Conservation (phyloP, 2,113 vertebrate genomes). For the Podarcis muralis region DNA sequence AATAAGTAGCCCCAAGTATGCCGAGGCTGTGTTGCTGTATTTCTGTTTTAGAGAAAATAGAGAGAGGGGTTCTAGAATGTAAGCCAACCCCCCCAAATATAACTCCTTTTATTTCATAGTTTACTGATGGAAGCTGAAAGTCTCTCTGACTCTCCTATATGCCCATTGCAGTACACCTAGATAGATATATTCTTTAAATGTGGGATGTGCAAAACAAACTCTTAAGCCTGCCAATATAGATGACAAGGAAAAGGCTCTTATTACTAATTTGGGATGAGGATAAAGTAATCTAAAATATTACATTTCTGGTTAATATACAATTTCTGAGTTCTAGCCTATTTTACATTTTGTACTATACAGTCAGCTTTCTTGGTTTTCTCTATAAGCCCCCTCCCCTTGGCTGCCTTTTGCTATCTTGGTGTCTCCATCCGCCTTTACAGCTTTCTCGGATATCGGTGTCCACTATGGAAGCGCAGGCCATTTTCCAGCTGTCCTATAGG, state of each 20-base stretch:
- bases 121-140: not conserved
- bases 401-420: not conserved
- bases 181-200: fast-evolving
- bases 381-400: not conserved
- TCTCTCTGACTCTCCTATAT: not conserved
- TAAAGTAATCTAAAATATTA: slow-evolving; percentile 44
- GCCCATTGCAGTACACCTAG: fast-evolving
- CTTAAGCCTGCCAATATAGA: not conserved
- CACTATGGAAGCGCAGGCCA: fast-evolving
- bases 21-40: not conserved
- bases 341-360: slow-evolving; percentile 59
- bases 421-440: not conserved
- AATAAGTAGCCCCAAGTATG: fast-evolving
- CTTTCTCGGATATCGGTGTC: not conserved
- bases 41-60: slow-evolving; percentile 1
- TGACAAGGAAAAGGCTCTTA: not conserved
- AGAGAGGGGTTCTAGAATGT: not conserved
- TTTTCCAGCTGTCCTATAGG: not conserved
- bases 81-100: fast-evolving
- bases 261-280: slow-evolving; percentile 14
- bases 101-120: not conserved
- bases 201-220: fast-evolving
- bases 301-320: slow-evolving; percentile 61
- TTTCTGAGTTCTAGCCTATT: slow-evolving; percentile 38
- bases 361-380: not conserved